Conservation (phyloP, 1,140 invertebrate genomes). For the Drosophila equinoxialis region DNA sequence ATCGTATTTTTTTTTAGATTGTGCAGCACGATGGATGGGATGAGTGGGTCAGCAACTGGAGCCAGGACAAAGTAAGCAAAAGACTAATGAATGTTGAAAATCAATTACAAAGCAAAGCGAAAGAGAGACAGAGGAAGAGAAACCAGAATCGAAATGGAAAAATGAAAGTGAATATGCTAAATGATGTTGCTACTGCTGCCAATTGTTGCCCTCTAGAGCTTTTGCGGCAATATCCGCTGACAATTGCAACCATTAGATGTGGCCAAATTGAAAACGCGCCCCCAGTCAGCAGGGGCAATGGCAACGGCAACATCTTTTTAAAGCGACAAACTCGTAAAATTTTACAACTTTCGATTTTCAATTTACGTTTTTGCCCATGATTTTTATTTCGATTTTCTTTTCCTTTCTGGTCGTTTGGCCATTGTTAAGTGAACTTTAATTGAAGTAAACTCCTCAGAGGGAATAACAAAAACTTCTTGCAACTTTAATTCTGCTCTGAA, state of each 20-base stretch:
- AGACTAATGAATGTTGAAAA: constrained; percentile 74
- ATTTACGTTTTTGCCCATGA: constrained; percentile 42
- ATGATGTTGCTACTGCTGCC: constrained; percentile 38
- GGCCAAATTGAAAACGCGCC: constrained; percentile 22
- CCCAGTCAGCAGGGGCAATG: background rate
- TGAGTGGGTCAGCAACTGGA: constrained; percentile 34
- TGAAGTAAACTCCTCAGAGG: constrained; percentile 5
- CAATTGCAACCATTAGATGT: constrained; percentile 54
- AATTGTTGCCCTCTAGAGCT: constrained; percentile 42
- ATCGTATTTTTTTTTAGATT: background rate
- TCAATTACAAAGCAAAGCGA: constrained; percentile 68
- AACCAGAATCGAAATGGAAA: constrained; percentile 34
- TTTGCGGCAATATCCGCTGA: constrained; percentile 54
- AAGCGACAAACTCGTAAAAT: constrained; percentile 52
- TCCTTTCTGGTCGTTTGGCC: constrained; percentile 3
- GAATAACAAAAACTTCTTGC: constrained; percentile 22
- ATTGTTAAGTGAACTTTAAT: constrained; percentile 57
- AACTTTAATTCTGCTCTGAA: constrained; percentile 18
- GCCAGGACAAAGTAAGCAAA: constrained; percentile 31
- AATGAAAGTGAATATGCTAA: constrained; percentile 74
- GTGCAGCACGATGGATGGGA: background rate
- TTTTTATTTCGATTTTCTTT: constrained; percentile 25
- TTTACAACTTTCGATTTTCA: constrained; percentile 75
- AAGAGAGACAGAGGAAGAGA: constrained; percentile 4
- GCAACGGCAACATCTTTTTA: background rate